phyloP scores from a whole-genome alignment of 2,113 vertebrate genomes.

The Promerops cafer region DNA sequence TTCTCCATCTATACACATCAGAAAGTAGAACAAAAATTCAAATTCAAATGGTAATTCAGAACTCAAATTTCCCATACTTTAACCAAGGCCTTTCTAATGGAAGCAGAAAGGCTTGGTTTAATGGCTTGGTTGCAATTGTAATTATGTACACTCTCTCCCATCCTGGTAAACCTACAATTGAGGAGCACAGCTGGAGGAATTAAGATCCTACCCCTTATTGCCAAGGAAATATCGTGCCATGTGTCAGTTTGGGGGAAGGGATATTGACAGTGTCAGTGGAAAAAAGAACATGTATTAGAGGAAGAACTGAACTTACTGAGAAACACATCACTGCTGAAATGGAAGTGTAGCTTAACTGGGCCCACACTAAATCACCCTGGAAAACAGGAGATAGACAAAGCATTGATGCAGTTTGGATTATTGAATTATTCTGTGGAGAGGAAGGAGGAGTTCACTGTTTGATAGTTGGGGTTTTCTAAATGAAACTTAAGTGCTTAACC shows the following conservation, averaged over 20 bases:
- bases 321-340: fast-evolving
- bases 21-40: neutral
- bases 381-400: neutral
- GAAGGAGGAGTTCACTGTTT: fast-evolving
- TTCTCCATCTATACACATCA: neutral
- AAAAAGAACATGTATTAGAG: neutral
- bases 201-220: neutral
- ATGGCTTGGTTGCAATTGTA: neutral
- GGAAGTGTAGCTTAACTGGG: neutral
- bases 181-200: neutral
- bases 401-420: neutral
- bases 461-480: neutral
- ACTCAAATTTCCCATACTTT: neutral
- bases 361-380: neutral
- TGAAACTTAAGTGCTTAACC: neutral
- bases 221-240: neutral
- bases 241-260: neutral
- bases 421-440: neutral
- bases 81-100: neutral
- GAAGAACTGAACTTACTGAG: neutral
- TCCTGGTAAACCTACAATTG: neutral
- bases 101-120: neutral
- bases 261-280: neutral
- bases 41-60: neutral
- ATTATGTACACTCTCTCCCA: neutral